Conservation (phyloP, 2,113 vertebrate genomes). For the Dermatemys mawii region DNA sequence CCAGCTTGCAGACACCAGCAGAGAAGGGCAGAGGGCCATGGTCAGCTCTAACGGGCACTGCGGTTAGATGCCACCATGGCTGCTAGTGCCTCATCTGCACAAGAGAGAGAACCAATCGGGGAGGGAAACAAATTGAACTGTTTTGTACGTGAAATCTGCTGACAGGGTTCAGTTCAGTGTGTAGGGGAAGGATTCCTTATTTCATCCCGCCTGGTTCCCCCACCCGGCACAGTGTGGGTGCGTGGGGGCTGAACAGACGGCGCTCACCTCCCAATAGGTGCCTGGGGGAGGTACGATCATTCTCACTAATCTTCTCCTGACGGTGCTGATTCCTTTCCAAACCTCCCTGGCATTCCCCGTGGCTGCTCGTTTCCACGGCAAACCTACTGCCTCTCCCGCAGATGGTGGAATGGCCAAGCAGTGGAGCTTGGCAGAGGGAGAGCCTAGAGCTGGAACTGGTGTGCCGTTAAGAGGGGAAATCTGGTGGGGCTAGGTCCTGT, state of each 20-base stretch:
- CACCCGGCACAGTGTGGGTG: not conserved
- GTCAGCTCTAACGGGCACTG: no score
- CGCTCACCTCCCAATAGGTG: no score
- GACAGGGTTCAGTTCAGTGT: not conserved
- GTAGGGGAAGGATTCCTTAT: not conserved
- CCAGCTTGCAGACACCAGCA: no score
- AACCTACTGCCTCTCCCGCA: not conserved
- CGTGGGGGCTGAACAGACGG: no score
- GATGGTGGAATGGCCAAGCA: not conserved
- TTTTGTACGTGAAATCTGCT: not conserved
- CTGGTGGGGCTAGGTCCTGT: not conserved
- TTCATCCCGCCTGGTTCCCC: not conserved
- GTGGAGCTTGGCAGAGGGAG: not conserved
- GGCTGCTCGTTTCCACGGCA: not conserved
- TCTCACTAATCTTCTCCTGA: no score
- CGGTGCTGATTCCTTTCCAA: not conserved
- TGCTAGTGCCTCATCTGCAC: no score
- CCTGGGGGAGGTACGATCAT: no score
- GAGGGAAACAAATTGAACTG: not conserved
- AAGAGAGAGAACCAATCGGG: not conserved
- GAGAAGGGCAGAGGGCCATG: no score
- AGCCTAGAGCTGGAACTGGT: not conserved
- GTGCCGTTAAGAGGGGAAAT: not conserved
- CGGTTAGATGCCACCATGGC: no score
- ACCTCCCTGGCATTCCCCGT: not conserved